Evolutionary conservation across 1,140 invertebrate genomes (phyloP), one percentile per base, ranked within the genome.

Genomic region (Drosophila lacteicornis): DNA sequence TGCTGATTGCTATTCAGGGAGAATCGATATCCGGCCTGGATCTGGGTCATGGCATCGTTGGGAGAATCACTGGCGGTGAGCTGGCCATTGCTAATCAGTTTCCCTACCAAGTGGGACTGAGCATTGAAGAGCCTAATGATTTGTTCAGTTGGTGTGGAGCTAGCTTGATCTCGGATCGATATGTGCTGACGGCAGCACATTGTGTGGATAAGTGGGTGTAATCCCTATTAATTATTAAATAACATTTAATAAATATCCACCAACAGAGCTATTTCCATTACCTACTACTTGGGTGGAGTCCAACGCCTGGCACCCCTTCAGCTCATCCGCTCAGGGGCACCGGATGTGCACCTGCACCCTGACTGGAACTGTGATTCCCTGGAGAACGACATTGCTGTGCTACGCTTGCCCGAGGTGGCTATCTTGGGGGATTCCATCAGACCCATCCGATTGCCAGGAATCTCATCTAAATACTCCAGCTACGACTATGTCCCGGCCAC

Each of bases 331-430:
- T 17, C 74, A 0, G 13, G 5, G 1, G 8, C 17, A 8, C 75
- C 75, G 0, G 19, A 40, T 1, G 33, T 77, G 15, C 2, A 40
- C n/a, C 22, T 77, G 5, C 91, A 92, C 36, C 75, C 79, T 1
- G 36, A 49, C 5, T 92, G 74, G 75, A 59, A 83, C 76, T 25
- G 17, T 2, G 17, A 49, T 22, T 33, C 73, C 4, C 9, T 77
- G 25, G 75, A 77, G 2, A 77, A 94, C 17, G 93, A 94, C 50
- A 86, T 94, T 4, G 92, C 93, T 1, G 56, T 94, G 19, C 91
- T 94, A 12, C 87, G 91, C 42, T 68, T 94, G 38, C 93, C 93
- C 2, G 74, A 59, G 0, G 51, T 49, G 2, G 65, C 93, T 5
- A 25, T 63, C 5, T 91, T 93, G 33, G 82, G 83, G 27, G 65